Evolutionary conservation across 2,113 vertebrate genomes (phyloP).

Genomic region (Grammatotria lemairii): DNA sequence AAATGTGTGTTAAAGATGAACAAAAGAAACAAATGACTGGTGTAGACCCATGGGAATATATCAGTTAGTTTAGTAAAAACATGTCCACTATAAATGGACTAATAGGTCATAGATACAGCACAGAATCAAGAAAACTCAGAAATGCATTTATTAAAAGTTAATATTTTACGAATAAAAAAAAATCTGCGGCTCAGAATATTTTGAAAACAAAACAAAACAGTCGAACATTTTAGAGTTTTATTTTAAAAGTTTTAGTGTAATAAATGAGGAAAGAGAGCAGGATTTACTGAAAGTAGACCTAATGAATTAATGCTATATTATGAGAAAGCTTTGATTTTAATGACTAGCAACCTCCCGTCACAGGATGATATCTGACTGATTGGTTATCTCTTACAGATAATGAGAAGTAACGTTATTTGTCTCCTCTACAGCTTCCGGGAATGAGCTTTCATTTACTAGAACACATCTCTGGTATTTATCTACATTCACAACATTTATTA

Average conservation of each 20-base stretch:
- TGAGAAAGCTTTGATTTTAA: neutral
- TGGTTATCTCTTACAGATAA: neutral
- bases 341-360: neutral
- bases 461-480: neutral
- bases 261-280: neutral
- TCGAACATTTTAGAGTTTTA: neutral
- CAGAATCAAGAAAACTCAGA: neutral
- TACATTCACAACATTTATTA: neutral
- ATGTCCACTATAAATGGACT: neutral
- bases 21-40: neutral
- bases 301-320: neutral
- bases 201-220: neutral
- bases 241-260: neutral
- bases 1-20: neutral
- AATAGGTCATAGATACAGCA: neutral
- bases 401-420: neutral
- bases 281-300: neutral
- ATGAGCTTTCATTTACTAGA: neutral
- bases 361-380: neutral
- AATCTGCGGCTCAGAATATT: neutral
- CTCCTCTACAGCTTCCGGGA: neutral
- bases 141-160: neutral
- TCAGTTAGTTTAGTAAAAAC: neutral
- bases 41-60: neutral
- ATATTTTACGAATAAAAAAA: neutral